These are phyloP conservation scores for Abrostola triplasia DNA, from an alignment of 2,888 invertebrate genomes.

Conservation along the genomic window DNA sequence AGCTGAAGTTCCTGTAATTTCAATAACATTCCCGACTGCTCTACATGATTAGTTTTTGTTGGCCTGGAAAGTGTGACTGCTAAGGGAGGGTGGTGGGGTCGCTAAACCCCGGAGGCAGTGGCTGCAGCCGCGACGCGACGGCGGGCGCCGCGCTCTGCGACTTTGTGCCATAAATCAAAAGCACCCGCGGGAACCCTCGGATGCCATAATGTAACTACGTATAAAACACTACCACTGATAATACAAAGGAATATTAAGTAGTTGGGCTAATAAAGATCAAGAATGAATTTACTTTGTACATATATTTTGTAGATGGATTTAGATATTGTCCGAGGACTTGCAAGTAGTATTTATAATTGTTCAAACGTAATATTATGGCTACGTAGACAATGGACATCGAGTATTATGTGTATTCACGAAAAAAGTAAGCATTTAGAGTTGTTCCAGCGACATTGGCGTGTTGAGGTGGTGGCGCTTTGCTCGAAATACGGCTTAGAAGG, in stretches of 20 bases:
- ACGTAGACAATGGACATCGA: no score
- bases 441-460: slow-evolving; percentile 81
- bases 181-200: slow-evolving; percentile 77
- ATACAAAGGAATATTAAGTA: slow-evolving; percentile 60
- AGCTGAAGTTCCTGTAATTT: slow-evolving; percentile 40
- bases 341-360: no score
- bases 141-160: slow-evolving; percentile 69
- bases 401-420: slow-evolving; percentile 13
- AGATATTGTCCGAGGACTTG: neutral
- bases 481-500: slow-evolving; percentile 85
- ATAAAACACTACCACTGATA: slow-evolving; percentile 71
- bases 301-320: slow-evolving; percentile 13
- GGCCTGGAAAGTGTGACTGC: slow-evolving; percentile 63
- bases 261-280: slow-evolving; percentile 45
- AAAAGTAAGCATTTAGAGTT: slow-evolving; percentile 71
- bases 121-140: slow-evolving; percentile 59
- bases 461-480: slow-evolving; percentile 78
- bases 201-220: slow-evolving; percentile 71
- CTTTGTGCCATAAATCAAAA: slow-evolving; percentile 85
- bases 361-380: no score
- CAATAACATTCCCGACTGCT: slow-evolving; percentile 52
- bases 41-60: slow-evolving; percentile 66
- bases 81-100: slow-evolving; percentile 68
- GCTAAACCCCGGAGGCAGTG: slow-evolving; percentile 78
- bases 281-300: slow-evolving; percentile 46